A percentile compares a stretch with the other conserved stretches of the same genome.
Evolutionary conservation across 2,888 invertebrate genomes (phyloP).

Genomic region (Acleris holmiana): DNA sequence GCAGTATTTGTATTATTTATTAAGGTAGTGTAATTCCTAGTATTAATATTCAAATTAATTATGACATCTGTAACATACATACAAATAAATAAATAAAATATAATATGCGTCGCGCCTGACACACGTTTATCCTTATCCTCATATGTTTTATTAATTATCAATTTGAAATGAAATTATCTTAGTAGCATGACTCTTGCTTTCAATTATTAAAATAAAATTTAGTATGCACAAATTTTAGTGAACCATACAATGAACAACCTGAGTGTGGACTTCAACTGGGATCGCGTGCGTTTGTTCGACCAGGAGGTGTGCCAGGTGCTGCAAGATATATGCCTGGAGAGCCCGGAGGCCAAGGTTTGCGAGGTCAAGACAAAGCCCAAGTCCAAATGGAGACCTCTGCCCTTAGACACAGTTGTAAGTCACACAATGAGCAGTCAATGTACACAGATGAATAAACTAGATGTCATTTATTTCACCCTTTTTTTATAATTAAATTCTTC

Average conservation of each 20-base stretch:
- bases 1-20: too few species aligned
- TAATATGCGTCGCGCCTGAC: too few species aligned
- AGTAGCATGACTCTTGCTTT: too few species aligned
- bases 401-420: slow-evolving; percentile 97
- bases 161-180: too few species aligned
- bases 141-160: slow-evolving; percentile 7
- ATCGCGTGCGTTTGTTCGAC: slow-evolving; percentile 94
- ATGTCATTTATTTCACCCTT: neutral
- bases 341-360: slow-evolving; percentile 89
- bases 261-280: slow-evolving; percentile 95
- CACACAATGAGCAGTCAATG: neutral
- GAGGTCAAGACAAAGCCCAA: slow-evolving; percentile 94
- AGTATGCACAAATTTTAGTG: slow-evolving; percentile 80
- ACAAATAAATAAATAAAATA: too few species aligned
- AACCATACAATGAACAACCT: slow-evolving; percentile 90
- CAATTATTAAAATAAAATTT: too few species aligned
- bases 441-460: neutral
- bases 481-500: neutral
- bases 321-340: slow-evolving; percentile 91
- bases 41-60: too few species aligned
- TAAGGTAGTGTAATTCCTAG: too few species aligned
- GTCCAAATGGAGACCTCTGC: slow-evolving; percentile 97
- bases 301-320: slow-evolving; percentile 91
- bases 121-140: too few species aligned
- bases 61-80: too few species aligned